Evolutionary conservation across 2,888 invertebrate species (phyloP), one percentile per base, ranked within the genome.

Genomic region (Molanna angustata): DNA sequence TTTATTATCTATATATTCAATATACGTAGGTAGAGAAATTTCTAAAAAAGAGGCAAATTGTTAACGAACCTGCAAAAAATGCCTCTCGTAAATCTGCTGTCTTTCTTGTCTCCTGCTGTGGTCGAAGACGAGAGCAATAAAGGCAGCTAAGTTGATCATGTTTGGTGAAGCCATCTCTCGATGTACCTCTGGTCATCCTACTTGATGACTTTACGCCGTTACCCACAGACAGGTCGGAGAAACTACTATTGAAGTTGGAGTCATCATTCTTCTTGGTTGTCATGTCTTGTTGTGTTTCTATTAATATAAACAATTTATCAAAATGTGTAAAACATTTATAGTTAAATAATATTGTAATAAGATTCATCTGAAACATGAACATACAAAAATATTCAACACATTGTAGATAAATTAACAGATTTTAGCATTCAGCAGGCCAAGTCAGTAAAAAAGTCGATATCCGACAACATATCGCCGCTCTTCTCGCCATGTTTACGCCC

Each of bases 51-150:
- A n/a, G n/a, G n/a, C n/a, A n/a, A n/a, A n/a, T n/a, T n/a, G n/a
- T n/a, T n/a, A n/a, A n/a, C n/a, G n/a, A n/a, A 74, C 76, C 74
- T 53, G 74, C 70, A 61, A 77, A 76, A 62, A 76, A 77, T 0
- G 75, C 76, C 59, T 76, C 75, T 1, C 77, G 67, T 43, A 76
- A 61, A 59, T 77, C 74, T 43, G 75, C 72, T 6, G 72, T 48
- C 39, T 58, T 58, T 48, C 41, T 47, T 4, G 27, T 18, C 11
- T 58, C 69, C 1, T 74, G 73, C 0, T 70, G 73, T 46, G 76
- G 75, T 2, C 73, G 61, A 0, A 73, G 70, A 4, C 71, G 67
- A 2, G 70, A 72, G 52, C 76, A 77, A 4, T 71, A 72, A 49
- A 77, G 56, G 37, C 77, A 77, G 32, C 71, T 70, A 3, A 64